These are phyloP conservation scores for Corythoichthys intestinalis DNA, from an alignment of 2,113 vertebrate genomes.

Conservation along the genomic window DNA sequence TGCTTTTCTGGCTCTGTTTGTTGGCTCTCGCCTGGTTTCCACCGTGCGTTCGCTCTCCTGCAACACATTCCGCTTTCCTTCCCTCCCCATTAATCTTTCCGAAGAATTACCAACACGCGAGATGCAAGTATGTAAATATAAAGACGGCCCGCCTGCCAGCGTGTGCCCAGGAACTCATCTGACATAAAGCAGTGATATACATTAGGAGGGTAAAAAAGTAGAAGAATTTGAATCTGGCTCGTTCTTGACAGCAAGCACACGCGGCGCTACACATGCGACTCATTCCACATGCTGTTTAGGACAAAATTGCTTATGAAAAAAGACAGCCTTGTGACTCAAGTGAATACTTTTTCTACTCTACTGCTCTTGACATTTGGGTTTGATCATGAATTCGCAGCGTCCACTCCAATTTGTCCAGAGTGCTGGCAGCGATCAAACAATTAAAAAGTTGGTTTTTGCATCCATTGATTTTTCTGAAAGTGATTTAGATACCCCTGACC, in stretches of 20 bases:
- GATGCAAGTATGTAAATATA: constrained; percentile 13
- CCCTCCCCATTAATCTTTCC: constrained; percentile 32
- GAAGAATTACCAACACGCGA: constrained; percentile 41
- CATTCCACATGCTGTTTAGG: constrained; percentile 36
- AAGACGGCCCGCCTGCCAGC: constrained; percentile 38
- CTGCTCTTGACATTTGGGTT: too few relatives aligned
- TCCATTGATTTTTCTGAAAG: too few relatives aligned
- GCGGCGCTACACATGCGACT: constrained; percentile 35
- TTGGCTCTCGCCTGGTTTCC: constrained; percentile 31
- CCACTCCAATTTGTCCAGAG: too few relatives aligned
- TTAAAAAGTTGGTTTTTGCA: too few relatives aligned
- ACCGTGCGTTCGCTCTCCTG: constrained; percentile 16
- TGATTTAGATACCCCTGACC: too few relatives aligned
- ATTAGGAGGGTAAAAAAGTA: constrained; percentile 30
- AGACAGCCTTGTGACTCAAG: constrained; percentile 16
- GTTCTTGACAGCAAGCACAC: constrained; percentile 29
- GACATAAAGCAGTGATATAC: constrained; percentile 19
- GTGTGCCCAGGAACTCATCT: constrained; percentile 23
- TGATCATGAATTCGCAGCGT: too few relatives aligned
- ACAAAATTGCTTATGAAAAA: constrained; percentile 47
- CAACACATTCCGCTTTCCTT: constrained; percentile 32
- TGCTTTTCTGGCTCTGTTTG: constrained; percentile 45
- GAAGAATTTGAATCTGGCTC: constrained; percentile 42
- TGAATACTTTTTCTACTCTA: constrained; percentile 21
- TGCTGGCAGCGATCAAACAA: too few relatives aligned